phyloP scores from a whole-genome alignment of 2,113 vertebrate species.

The Apistogramma diplotaenia region DNA sequence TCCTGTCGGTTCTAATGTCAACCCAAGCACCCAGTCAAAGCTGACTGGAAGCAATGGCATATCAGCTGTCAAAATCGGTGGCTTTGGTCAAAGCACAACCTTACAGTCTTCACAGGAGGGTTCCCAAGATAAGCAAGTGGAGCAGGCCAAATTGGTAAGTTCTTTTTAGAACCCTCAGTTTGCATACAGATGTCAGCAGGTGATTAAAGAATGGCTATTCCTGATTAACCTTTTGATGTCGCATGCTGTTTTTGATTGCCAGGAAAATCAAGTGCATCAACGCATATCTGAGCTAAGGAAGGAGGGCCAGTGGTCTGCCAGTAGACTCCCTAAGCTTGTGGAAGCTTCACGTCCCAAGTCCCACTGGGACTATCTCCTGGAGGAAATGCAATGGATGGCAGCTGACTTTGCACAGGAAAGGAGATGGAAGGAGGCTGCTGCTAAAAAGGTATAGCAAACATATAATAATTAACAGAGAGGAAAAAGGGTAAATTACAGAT shows the following conservation, averaged over 20 bases:
- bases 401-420: constrained; percentile 97
- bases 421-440: constrained; percentile 94
- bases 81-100: constrained; percentile 78
- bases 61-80: constrained; percentile 80
- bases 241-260: background rate
- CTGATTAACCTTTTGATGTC: background rate
- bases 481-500: background rate
- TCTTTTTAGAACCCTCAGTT: background rate
- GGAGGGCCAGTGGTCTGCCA: constrained; percentile 92
- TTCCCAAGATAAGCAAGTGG: constrained; percentile 90
- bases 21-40: constrained; percentile 84
- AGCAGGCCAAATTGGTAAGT: constrained; percentile 92
- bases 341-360: constrained; percentile 90
- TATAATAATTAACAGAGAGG: background rate
- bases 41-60: constrained; percentile 81
- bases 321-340: constrained; percentile 90
- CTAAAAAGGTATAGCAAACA: constrained; percentile 86
- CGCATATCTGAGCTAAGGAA: constrained; percentile 89
- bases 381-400: constrained; percentile 99
- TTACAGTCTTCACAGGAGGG: constrained; percentile 79
- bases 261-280: constrained; percentile 92
- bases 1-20: constrained; percentile 78
- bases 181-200: background rate
- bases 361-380: constrained; percentile 97
- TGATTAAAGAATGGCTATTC: background rate